Evolutionary conservation across 30 jellyfish, hydroid and myxozoan species (phyloP), one percentile per base, ranked within the genome.

Genomic region (Euphysa ruthae): DNA sequence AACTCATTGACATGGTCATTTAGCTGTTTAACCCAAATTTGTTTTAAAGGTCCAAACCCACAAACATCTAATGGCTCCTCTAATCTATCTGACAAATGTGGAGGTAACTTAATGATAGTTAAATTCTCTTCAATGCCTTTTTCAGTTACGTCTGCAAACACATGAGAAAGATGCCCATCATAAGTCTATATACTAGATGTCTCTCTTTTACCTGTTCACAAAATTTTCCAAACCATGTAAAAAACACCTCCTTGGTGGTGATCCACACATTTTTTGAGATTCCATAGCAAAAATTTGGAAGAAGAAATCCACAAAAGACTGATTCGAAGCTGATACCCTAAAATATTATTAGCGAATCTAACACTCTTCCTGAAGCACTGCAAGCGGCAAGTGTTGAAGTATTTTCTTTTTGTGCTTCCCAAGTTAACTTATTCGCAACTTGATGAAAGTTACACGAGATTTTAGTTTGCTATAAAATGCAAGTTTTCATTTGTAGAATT

Each of bases 131-230:
- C 20, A 24, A 35, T 18, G 3, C 84, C 78, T 33, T 19, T 52
- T 62, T 63, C 33, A 12, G 66, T 20, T n/a, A n/a, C n/a, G n/a
- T n/a, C n/a, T n/a, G n/a, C n/a, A 0, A 82, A 60, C 13, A 74
- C 84, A 73, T 74, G 85, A 0, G 87, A 60, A 4, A 75, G 78
- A 32, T 75, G 84, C 16, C 86, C 90, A 42, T 65, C 88, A 49
- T 15, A 75, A 22, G 54, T 38, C 15, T 43, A 49, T 24, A 75
- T n/a, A n/a, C 28, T 6, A 75, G 55, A 6, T 83, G 90, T 28
- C 49, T 19, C 34, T 5, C 64, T 12, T 49, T 65, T 27, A 75
- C 84, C 50, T 58, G 71, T 21, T 20, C 62, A 6, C 22, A 20
- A 26, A 58, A 58, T 58, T 58, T 58, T 12, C 8, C 69, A 38